A percentile compares a stretch with the other conserved stretches of the same genome.
phyloP scores from a whole-genome alignment of 2,888 invertebrate genomes.

The Agapostemon virescens region DNA sequence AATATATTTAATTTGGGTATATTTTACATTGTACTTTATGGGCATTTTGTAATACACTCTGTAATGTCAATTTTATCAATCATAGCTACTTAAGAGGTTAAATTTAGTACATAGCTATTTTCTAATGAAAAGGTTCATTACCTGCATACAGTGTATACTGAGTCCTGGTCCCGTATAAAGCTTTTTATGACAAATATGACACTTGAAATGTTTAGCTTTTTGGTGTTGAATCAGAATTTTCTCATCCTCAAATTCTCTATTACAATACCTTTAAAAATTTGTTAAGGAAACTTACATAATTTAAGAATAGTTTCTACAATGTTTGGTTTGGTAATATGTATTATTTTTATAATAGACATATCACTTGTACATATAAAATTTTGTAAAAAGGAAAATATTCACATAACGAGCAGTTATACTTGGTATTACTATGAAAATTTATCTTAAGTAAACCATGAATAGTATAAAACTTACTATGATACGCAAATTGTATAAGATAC shows the following conservation, averaged over 20 bases:
- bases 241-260: slow-evolving; percentile 99
- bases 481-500: background rate
- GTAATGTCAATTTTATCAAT: no score
- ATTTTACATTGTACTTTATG: no score
- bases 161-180: slow-evolving; percentile 98
- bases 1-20: no score
- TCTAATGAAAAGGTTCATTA: slow-evolving; percentile 75
- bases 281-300: slow-evolving; percentile 81
- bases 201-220: slow-evolving; percentile 99
- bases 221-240: slow-evolving; percentile 99
- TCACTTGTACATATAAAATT: background rate
- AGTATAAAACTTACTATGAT: no score
- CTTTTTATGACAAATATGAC: slow-evolving; percentile 99
- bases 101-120: background rate
- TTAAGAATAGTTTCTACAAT: background rate
- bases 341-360: background rate
- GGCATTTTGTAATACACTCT: no score
- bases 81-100: no score
- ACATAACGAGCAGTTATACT: background rate
- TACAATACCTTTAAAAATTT: slow-evolving; percentile 93
- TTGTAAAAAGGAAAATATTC: background rate
- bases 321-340: background rate
- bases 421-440: background rate
- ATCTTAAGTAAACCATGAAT: background rate
- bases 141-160: slow-evolving; percentile 99